These are phyloP conservation scores for Neolamprologus toae DNA, from an alignment of 2,113 vertebrate species.

Conservation along the genomic window DNA sequence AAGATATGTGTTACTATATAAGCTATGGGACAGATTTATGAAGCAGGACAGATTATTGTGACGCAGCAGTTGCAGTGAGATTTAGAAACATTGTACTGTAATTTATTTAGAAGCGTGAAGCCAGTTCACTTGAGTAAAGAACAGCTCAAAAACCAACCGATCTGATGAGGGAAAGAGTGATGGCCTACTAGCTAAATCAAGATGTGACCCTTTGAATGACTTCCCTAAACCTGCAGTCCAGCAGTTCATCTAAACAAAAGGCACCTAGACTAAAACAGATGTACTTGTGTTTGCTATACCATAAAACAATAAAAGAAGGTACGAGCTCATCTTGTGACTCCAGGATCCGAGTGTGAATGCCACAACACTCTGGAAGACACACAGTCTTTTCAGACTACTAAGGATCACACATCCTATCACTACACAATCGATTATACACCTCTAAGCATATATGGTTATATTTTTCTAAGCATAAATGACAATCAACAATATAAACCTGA, in stretches of 20 bases:
- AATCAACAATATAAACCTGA: no score
- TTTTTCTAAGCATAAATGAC: no score
- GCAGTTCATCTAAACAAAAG: no score
- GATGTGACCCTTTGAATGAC: not conserved
- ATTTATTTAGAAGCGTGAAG: not conserved
- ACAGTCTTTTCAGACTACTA: no score
- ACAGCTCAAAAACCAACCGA: not conserved
- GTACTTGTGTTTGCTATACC: no score
- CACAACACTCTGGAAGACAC: no score
- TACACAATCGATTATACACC: no score
- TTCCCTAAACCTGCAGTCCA: not conserved
- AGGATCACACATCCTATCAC: no score
- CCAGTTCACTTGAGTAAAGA: not conserved
- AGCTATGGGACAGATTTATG: fast-evolving
- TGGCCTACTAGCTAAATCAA: not conserved
- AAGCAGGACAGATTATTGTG: not conserved
- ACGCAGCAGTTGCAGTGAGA: not conserved
- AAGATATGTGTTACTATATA: not conserved
- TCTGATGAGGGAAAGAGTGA: not conserved
- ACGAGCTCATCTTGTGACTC: no score
- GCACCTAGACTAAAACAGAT: no score
- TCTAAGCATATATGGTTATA: no score
- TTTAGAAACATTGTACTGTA: not conserved
- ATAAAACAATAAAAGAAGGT: no score
- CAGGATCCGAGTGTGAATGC: not conserved